Percentiles rank a stretch among this genome's conserved stretches.
Conservation (phyloP, 2,888 invertebrate genomes). For the Mesodorylaimus sp. region DNA sequence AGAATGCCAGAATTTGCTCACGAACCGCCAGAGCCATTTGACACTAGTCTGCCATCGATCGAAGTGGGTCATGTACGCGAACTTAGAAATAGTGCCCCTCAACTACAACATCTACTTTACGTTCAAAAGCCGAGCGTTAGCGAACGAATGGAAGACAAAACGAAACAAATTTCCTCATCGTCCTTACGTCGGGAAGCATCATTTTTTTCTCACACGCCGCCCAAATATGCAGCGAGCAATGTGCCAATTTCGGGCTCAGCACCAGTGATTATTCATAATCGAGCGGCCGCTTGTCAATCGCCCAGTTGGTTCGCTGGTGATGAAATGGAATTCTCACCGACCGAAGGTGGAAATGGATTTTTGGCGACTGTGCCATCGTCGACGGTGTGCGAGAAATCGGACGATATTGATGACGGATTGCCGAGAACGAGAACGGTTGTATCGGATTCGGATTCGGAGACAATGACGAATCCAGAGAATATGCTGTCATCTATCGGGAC, state of each 20-base stretch:
- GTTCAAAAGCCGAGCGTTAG: background rate
- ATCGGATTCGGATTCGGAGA: background rate
- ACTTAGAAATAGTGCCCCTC: constrained; percentile 3
- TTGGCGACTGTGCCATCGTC: too few relatives aligned
- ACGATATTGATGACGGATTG: background rate
- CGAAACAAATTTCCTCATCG: background rate
- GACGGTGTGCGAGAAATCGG: too few relatives aligned
- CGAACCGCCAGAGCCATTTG: constrained; percentile 6
- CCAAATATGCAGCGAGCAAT: background rate
- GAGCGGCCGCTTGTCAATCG: background rate
- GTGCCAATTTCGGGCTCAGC: too few relatives aligned
- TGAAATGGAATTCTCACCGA: background rate
- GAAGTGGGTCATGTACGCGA: background rate
- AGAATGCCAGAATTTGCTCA: constrained; percentile 8
- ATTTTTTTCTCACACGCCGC: constrained; percentile 8
- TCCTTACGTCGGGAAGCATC: constrained; percentile 3
- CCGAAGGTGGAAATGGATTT: background rate
- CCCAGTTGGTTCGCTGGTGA: background rate
- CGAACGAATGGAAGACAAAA: background rate
- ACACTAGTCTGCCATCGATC: constrained; percentile 4
- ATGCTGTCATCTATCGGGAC: background rate
- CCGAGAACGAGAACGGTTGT: background rate
- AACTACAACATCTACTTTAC: background rate
- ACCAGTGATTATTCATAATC: background rate
- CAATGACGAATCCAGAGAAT: background rate